These are phyloP conservation scores for Lithobates pipiens DNA, from an alignment of 2,797 vertebrate species.

Conservation along the genomic window DNA sequence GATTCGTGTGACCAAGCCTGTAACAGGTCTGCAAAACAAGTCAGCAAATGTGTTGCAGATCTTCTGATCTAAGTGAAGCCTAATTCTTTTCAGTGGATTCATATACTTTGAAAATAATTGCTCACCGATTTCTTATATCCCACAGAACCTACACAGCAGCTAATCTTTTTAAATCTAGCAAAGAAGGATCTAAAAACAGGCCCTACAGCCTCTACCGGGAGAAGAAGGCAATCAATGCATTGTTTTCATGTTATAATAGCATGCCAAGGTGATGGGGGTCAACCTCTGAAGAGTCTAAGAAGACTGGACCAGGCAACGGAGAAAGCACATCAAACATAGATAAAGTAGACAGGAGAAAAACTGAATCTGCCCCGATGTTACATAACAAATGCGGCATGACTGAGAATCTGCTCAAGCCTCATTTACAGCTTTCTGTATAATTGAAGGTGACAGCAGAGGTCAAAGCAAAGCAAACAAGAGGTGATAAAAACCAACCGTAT, in stretches of 20 bases:
- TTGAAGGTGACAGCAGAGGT: slow-evolving; percentile 59
- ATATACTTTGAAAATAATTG: too few species aligned
- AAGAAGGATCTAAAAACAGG: too few species aligned
- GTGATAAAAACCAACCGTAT: slow-evolving; percentile 40
- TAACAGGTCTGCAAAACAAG: too few species aligned
- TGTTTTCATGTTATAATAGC: not conserved
- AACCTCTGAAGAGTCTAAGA: slow-evolving; percentile 11
- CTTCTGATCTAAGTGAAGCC: too few species aligned
- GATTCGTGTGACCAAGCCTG: too few species aligned
- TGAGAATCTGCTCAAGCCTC: slow-evolving; percentile 20
- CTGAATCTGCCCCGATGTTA: slow-evolving; percentile 26
- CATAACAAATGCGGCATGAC: slow-evolving; percentile 27
- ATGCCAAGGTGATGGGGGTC: not conserved
- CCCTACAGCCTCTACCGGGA: too few species aligned
- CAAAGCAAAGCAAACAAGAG: slow-evolving; percentile 38
- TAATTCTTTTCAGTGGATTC: too few species aligned
- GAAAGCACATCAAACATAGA: slow-evolving; percentile 6
- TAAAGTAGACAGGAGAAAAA: slow-evolving; percentile 25
- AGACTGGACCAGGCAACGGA: slow-evolving; percentile 5
- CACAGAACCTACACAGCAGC: too few species aligned
- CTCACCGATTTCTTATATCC: too few species aligned
- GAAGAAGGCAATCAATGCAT: too few species aligned
- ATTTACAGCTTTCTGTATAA: slow-evolving; percentile 45
- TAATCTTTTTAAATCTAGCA: too few species aligned
- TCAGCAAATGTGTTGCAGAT: too few species aligned